Base-by-base conservation (phyloP, 1,140 invertebrate species). In the Ostrea denselamellosa region DNA sequence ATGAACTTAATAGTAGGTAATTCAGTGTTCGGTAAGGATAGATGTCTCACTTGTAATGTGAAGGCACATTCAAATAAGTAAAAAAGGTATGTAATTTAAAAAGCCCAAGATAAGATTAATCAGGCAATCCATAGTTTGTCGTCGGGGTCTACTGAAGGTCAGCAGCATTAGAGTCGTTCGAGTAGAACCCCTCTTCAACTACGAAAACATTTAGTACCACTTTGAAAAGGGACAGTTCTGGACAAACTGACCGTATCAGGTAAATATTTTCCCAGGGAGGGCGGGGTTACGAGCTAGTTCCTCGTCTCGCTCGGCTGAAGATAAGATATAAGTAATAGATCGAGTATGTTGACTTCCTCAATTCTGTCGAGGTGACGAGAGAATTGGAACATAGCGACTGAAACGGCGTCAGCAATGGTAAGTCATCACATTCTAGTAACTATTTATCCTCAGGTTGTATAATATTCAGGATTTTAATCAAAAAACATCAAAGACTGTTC, bases 251-350 rank as follows among this genome's bases (percentile, higher is more conserved):
- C 68, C 25, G 28, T 22, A 28, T 34, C 68, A 77, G 68, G 68
- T 77, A 25, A 77, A 34, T 77, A 77, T 77, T 77, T 17, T 77
- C 68, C 68, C 8, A 25, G 28, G 68, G 68, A 77, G 68, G 68
- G 68, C 68, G 68, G 68, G 68, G 68, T 77, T 22, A 77, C 68
- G 25, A 25, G 28, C 28, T 8, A 12, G 25, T 22, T 77, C 25
- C 68, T 25, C 68, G 68, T 77, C 68, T 44, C 68, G 68, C 25
- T 77, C 68, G 1, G 25, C 68, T 77, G 28, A 34, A 77, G 68
- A 12, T 77, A 28, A 28, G 68, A 77, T 12, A 77, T 77, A 77
- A 77, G 68, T 77, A 77, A 77, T 28, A 34, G 68, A 25, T 14
- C 25, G 34, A 44, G 34, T 77, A 77, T 77, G 25, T 3, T 25